Percentiles rank a stretch among this genome's conserved stretches.
Conservation (phyloP, 2,888 invertebrate species). For the Chaitophorus viminalis region DNA sequence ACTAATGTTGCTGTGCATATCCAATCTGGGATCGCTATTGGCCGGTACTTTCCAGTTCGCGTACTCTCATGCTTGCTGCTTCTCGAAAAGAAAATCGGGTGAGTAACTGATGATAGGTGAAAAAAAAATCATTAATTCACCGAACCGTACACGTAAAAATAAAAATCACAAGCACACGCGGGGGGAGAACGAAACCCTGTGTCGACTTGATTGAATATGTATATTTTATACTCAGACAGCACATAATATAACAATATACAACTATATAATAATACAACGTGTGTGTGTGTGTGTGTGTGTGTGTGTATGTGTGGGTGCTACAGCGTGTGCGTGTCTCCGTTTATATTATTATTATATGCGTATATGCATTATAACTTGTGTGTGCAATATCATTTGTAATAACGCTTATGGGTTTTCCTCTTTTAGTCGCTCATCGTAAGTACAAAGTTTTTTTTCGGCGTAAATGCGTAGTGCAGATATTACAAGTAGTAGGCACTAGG, state of each 20-base stretch:
- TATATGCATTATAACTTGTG: neutral
- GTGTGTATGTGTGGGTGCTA: no score
- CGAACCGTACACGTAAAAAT: neutral
- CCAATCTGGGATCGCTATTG: conserved; percentile 83
- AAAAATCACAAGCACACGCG: neutral
- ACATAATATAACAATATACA: no score
- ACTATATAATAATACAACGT: no score
- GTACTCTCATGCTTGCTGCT: conserved; percentile 70
- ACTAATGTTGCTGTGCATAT: conserved; percentile 84
- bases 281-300: no score
- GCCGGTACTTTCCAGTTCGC: conserved; percentile 81
- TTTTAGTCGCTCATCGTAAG: neutral
- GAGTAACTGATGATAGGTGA: neutral
- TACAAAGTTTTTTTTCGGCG: neutral
- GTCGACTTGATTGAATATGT: no score
- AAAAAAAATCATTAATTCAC: neutral
- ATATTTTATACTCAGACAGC: no score
- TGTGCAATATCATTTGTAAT: conserved; percentile 13
- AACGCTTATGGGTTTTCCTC: conserved; percentile 22
- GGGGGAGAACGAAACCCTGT: no score
- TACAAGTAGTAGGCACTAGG: neutral
- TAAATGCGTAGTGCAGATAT: neutral
- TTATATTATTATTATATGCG: neutral
- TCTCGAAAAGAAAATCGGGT: conserved; percentile 55
- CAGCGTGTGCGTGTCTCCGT: no score